Evolutionary conservation across 2,113 vertebrate genomes (phyloP), one percentile per base, ranked within the genome.

Genomic region (Saguinus imperator): DNA sequence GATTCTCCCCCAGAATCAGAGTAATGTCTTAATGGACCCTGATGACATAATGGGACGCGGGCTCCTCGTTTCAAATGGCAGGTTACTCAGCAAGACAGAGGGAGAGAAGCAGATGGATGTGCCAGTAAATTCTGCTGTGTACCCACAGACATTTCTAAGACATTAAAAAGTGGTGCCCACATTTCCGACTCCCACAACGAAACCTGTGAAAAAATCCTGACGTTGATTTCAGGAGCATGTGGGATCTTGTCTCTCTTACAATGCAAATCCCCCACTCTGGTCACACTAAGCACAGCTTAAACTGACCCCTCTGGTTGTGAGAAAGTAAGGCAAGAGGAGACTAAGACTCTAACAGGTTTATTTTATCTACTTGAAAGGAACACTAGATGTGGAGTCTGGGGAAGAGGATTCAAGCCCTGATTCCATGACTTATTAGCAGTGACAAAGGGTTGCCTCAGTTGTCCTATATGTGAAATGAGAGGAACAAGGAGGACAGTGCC

Each of bases 71-170:
- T 86, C 83, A 43, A 55, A 80, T 45, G 61, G 73, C 92, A 95
- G 68, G 73, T 94, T 95, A 55, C 73, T 94, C 97, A 95, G 91
- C 1, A 13, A 89, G 64, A 72, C 12, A 32, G 50, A 81, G 82
- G 70, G 45, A 90, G 77, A 75, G 35, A 18, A 37, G 89, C 95
- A 97, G 92, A 91, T 77, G 95, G 94, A 52, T 29, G 52, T 23
- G 85, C 87, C 96, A 93, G 68, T 29, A 45, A 95, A 55, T 77
- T 70, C 91, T 90, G 72, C 90, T 79, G 8, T 72, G 91, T 75
- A 68, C 91, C 96, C 95, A 94, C 93, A 89, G 86, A 70, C 61
- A 57, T 75, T 83, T 43, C n/a, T 18, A 23, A 85, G 93, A 81
- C 89, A 58, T 66, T 91, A 32, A 58, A 57, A 87, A 94, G 82